Evolutionary conservation across 2,113 vertebrate genomes (phyloP).

Genomic region (Cynocephalus volans): DNA sequence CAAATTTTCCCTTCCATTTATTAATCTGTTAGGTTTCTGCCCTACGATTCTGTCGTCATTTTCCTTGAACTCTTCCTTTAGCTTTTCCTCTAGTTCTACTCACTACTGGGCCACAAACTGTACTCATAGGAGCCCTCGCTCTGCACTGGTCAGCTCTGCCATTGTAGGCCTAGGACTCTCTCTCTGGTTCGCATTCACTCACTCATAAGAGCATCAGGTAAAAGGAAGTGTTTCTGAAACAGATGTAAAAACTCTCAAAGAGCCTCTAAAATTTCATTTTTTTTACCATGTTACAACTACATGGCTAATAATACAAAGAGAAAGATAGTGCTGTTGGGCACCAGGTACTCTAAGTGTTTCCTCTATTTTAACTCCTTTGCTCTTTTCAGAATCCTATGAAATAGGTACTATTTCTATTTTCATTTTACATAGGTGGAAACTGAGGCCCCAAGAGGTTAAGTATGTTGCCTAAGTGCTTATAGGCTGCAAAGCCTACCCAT

Average conservation of each 20-base stretch:
- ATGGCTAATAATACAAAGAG: neutral
- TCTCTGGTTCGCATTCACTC: neutral
- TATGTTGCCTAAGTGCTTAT: neutral
- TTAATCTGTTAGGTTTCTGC: neutral
- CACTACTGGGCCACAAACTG: neutral
- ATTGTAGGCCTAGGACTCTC: neutral
- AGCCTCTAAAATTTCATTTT: neutral
- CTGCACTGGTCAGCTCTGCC: neutral
- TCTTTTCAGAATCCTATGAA: neutral
- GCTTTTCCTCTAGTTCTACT: neutral
- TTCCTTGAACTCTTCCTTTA: neutral
- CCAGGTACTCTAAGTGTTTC: neutral
- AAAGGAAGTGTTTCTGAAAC: neutral
- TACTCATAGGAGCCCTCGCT: neutral
- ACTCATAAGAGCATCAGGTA: neutral
- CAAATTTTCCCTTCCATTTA: neutral
- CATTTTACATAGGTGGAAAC: constrained; percentile 28
- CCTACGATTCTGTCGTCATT: neutral
- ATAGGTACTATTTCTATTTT: neutral
- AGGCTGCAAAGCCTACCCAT: neutral
- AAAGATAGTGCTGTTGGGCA: neutral
- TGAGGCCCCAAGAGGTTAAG: neutral
- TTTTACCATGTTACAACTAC: neutral
- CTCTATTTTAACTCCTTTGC: neutral
- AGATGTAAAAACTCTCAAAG: neutral